phyloP scores from a whole-genome alignment of 2,797 vertebrate genomes.

The Tenualosa thibaudeaui region DNA sequence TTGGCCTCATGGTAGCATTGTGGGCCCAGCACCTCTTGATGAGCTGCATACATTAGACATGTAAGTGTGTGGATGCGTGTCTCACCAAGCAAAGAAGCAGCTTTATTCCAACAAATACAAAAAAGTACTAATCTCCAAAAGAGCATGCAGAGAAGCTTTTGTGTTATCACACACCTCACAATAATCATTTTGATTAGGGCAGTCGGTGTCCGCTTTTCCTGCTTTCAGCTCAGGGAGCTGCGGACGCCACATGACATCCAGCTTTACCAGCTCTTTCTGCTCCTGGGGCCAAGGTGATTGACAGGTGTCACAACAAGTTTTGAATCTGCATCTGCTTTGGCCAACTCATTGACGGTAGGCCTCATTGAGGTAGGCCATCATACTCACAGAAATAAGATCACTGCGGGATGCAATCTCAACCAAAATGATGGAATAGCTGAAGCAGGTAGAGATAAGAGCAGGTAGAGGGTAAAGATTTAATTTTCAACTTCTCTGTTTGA shows the following conservation, averaged over 20 bases:
- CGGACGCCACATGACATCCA: conserved; percentile 73
- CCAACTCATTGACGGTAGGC: background rate
- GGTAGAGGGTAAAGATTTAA: background rate
- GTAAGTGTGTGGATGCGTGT: background rate
- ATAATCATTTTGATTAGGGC: conserved; percentile 71
- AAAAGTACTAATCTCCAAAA: background rate
- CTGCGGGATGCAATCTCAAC: conserved; percentile 76
- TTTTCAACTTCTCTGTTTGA: background rate
- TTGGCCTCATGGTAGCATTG: conserved; percentile 68
- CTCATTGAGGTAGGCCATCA: background rate
- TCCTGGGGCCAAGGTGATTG: conserved; percentile 52
- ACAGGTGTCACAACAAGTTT: background rate
- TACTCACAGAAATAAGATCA: conserved; percentile 75
- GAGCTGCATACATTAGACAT: conserved; percentile 57
- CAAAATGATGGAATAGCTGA: conserved; percentile 77
- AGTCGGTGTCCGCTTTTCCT: conserved; percentile 71
- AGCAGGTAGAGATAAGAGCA: conserved; percentile 21
- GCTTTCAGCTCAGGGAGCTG: conserved; percentile 70
- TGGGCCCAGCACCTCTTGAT: conserved; percentile 77
- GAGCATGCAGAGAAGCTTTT: background rate
- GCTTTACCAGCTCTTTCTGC: conserved; percentile 64
- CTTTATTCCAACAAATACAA: background rate
- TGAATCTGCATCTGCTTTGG: background rate
- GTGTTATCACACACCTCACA: conserved; percentile 65
- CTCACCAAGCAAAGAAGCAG: too few species aligned